A percentile compares a stretch with the other conserved stretches of the same genome.
Evolutionary conservation across 2,113 vertebrate genomes (phyloP).

Genomic region (Macrotus californicus): DNA sequence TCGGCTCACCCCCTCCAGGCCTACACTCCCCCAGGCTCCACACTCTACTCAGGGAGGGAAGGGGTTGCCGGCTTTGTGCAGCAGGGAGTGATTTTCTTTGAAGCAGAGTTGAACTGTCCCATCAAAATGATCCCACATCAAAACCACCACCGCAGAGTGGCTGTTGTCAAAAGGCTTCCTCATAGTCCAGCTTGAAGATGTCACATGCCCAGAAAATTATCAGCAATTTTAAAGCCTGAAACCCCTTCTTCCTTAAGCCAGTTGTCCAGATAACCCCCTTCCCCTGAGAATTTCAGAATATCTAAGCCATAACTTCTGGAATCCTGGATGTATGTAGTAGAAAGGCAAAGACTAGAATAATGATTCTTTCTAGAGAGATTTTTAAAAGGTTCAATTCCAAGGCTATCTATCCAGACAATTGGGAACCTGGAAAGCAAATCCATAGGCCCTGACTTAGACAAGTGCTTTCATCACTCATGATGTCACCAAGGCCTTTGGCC

Average conservation of each 20-base stretch:
- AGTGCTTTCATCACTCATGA: background rate
- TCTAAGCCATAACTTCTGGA: background rate
- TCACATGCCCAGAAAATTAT: background rate
- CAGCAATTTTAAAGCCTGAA: background rate
- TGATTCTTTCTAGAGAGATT: background rate
- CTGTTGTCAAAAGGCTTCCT: conserved; percentile 39
- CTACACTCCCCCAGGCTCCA: too few relatives aligned
- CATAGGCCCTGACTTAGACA: background rate
- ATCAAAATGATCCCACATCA: conserved; percentile 55
- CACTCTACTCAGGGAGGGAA: background rate
- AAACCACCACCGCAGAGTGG: conserved; percentile 62
- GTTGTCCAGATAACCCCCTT: background rate
- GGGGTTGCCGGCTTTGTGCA: background rate
- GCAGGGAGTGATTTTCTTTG: conserved; percentile 39
- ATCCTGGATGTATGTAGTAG: background rate
- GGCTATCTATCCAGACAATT: background rate
- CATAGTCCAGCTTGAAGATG: background rate
- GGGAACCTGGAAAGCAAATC: background rate
- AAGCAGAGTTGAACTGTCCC: background rate
- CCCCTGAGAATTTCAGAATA: background rate
- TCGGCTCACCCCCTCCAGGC: background rate
- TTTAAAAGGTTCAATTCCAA: background rate
- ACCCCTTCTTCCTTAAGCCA: background rate
- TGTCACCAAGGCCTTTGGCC: background rate
- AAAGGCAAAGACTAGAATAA: background rate